phyloP scores from a whole-genome alignment of 2,888 invertebrate species.

The Seira ritae region DNA sequence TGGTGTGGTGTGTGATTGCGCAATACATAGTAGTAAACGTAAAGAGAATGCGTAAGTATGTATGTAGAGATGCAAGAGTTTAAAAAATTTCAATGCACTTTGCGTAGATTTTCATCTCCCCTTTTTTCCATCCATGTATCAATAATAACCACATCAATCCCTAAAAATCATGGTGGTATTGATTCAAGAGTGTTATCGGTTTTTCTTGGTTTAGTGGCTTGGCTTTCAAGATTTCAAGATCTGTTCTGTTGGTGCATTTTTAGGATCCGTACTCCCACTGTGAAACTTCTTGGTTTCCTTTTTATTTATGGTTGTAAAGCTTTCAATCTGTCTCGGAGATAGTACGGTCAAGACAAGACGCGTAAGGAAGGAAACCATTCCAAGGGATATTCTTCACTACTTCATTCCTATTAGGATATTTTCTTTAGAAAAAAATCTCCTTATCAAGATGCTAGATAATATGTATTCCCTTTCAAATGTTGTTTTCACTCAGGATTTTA shows the following conservation, averaged over 20 bases:
- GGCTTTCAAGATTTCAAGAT: no score
- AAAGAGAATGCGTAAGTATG: no score
- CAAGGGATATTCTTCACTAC: background rate
- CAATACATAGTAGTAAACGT: no score
- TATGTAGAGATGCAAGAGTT: no score
- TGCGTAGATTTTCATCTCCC: conserved; percentile 3
- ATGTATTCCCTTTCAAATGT: conserved; percentile 1
- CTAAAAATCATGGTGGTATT: conserved; percentile 43
- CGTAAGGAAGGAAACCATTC: background rate
- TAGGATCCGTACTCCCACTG: conserved; percentile 36
- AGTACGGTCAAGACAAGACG: background rate
- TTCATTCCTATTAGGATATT: conserved; percentile 8
- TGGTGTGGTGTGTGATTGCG: background rate
- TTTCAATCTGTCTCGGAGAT: conserved; percentile 13
- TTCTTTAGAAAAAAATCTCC: background rate
- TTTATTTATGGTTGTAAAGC: conserved; percentile 21
- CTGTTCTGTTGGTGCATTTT: no score
- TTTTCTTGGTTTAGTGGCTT: conserved; percentile 33
- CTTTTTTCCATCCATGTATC: no score
- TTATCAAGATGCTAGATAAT: background rate
- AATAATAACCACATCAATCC: conserved; percentile 11
- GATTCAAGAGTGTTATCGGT: conserved; percentile 32
- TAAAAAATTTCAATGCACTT: background rate
- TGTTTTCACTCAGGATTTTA: conserved; percentile 15
- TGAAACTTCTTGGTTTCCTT: conserved; percentile 42